Base-by-base conservation (phyloP, 2,888 invertebrate species). In the Melinopterus prodromus region DNA sequence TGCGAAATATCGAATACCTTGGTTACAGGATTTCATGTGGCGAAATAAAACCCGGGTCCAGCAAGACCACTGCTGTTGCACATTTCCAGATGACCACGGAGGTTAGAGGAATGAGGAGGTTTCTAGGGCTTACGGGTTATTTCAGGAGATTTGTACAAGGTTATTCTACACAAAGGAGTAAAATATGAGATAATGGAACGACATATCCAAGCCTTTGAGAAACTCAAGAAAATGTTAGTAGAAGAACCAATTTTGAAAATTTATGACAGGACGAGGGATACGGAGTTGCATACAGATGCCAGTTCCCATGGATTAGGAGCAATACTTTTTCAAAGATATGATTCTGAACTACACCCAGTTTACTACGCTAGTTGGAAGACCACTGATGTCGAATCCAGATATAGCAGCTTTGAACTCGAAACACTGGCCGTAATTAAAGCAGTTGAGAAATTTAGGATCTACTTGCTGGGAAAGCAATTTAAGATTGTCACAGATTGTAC, bases 341-440 rank as follows among this genome's bases (percentile, higher is more conserved):
- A 82, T 35, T 84, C 83, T 71, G 81, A 81, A 9, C 74, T 83
- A n/a, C 87, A 87, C 77, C 87, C 86, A 0, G 83, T 87, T 0
- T 84, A 85, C 71, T 88, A 82, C 69, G 82, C 85, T 82, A 87
- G 86, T 37, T 82, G 82, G 16, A 87, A 86, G 79, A 87, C 87
- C 0, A 85, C 85, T 0, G 81, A 82, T 4, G 84, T 86, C 7
- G 85, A 88, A 81, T 81, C 83, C 37, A 85, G 84, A 77, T 87
- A 86, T 74, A 76, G 79, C 15, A 86, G 86, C 36, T 88, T 88
- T 79, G 87, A 88, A 71, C 79, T 89, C 1, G 87, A 88, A 83
- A 86, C 87, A 1, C 78, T 88, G 6, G 87, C 86, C 0, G 82
- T 88, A 7, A 83, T 87, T 9, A 80, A 85, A 82, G 85, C 87